Percentiles rank a stretch among this genome's conserved stretches.
Conservation (phyloP, 2,888 invertebrate species). For the Pinctada fucata region DNA sequence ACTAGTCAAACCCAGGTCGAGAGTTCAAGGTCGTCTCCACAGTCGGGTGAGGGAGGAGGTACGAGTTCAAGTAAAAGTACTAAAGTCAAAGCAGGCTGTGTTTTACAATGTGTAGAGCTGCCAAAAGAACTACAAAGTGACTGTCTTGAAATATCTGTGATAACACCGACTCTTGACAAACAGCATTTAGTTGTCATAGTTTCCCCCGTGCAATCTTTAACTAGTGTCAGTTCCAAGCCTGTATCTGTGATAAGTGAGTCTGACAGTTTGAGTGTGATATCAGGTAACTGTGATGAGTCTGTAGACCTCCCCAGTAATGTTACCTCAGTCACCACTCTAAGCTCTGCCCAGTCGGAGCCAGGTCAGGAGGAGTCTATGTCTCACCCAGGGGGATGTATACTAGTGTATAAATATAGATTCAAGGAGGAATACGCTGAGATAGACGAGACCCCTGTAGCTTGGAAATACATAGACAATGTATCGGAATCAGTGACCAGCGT, state of each 20-base stretch:
- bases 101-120: constrained; percentile 72
- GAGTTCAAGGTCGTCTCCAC: constrained; percentile 17
- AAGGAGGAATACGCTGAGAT: constrained; percentile 73
- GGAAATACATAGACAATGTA: constrained; percentile 48
- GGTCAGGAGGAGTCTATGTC: neutral
- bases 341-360: neutral
- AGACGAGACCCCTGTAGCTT: constrained; percentile 81
- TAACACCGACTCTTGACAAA: constrained; percentile 85
- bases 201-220: constrained; percentile 48
- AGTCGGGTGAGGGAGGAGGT: constrained; percentile 41
- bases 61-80: constrained; percentile 26
- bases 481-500: constrained; percentile 61
- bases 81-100: constrained; percentile 51
- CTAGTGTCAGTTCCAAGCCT: constrained; percentile 25
- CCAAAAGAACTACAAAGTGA: constrained; percentile 69
- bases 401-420: constrained; percentile 77
- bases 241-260: constrained; percentile 36
- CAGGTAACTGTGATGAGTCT: constrained; percentile 31
- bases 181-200: constrained; percentile 81
- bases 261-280: constrained; percentile 1
- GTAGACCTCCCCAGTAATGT: neutral
- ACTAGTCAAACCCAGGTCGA: constrained; percentile 16
- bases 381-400: constrained; percentile 76
- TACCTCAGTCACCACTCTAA: neutral
- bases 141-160: constrained; percentile 81